Evolutionary conservation across 92 coral and sea anemone species (phyloP), one percentile per base, ranked within the genome.

Genomic region (Epizoanthus stellaris): DNA sequence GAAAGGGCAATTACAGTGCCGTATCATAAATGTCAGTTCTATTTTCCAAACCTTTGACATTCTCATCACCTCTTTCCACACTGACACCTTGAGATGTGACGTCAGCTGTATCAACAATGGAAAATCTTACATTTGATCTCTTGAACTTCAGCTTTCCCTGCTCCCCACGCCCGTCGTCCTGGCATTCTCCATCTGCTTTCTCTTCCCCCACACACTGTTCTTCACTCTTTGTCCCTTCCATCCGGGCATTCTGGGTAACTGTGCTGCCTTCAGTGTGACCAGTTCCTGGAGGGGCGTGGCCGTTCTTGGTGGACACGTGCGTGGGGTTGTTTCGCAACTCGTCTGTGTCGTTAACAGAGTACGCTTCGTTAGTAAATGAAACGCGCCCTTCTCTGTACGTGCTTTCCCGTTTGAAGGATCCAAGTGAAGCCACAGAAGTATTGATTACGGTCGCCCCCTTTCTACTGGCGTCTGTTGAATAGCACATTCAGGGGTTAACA

Each of bases 281-380:
- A 25, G 66, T 34, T 30, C 43, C 47, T 8, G 14, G 67, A 19
- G 16, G 64, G 57, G 23, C 40, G 62, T 49, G 40, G 14, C 36
- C n/a, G 40, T 52, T 42, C 58, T 42, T 43, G 60, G 47, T 63
- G 19, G 73, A 14, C 10, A 43, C 49, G 14, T 4, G 73, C 45
- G 40, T 15, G 70, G 43, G 11, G 21, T 16, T 63, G 43, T 42
- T 62, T 59, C 52, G 45, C 59, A 62, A 21, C 43, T 79, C 83
- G 72, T 79, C 83, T 79, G 72, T 79, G 83, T 63, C 83, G 83
- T 62, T 63, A 79, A 79, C 83, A 79, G 83, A 79, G 83, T 70
- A 63, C 53, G 83, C 83, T 25, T 43, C 36, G 83, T 79, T 79
- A 61, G 83, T 79, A 63, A 79, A 79, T n/a, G 82, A 20, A 17